Base-by-base conservation (phyloP, 1,140 invertebrate species). In the Helicoverpa armigera region DNA sequence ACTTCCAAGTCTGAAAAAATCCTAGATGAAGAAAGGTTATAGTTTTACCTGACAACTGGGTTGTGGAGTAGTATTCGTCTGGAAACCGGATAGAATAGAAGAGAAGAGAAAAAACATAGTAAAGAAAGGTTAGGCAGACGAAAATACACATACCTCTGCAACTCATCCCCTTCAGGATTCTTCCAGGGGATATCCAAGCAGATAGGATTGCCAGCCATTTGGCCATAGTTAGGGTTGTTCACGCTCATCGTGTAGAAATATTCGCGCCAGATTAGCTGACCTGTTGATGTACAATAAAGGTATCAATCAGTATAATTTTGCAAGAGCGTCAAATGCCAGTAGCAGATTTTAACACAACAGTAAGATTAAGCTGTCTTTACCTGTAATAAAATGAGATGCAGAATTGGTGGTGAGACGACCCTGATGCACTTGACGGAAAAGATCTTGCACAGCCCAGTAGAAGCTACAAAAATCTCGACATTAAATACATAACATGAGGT, bases 231-330 rank as follows among this genome's bases (percentile, higher is more conserved):
- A 0, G 95, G 94, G 91, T 97, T 97, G 83, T 96, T 96, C 13
- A 97, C 96, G 87, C 95, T 97, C 97, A 96, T 97, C 79, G 96
- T 97, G 89, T 98, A 98, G 90, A 98, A 98, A 86, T 97, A 98
- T 87, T 98, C 97, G 43, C 97, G 92, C 97, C 97, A 97, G 53
- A 98, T 96, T n/a, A 98, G 89, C 86, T 98, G 97, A 0, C 95
- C 97, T 80, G 95, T 4, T 87, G 84, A 29, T 85, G 86, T 13
- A 23, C 4, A 14, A 54, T 50, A 7, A 3, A 77, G 1, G 48
- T 13, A 43, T 43, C 35, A 43, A 43, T 35, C 35, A 43, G 5
- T 43, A 7, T 43, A 7, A 9, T 43, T 43, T 43, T 43, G 5
- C 9, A 43, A 43, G 35, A 43, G 4, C 35, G 5, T 43, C 5